Evolutionary conservation across 2,888 invertebrate species (phyloP).

Genomic region (Thalpophila matura): DNA sequence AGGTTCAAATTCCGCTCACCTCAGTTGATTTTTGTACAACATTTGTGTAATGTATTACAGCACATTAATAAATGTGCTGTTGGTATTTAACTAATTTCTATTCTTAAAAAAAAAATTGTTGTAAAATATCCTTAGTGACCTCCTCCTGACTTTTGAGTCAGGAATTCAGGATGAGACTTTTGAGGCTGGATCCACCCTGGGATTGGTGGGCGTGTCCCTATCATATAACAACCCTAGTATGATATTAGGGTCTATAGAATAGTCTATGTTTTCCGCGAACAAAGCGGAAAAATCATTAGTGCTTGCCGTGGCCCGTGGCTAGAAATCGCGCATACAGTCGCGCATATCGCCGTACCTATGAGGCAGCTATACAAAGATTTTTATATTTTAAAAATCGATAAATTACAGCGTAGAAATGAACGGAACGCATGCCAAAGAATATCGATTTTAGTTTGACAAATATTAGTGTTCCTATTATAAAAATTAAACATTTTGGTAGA

Average conservation of each 20-base stretch:
- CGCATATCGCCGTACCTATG: neutral
- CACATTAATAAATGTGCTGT: too few relatives aligned
- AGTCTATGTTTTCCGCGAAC: neutral
- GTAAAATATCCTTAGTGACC: too few relatives aligned
- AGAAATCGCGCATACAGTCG: constrained; percentile 41
- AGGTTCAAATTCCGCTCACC: too few relatives aligned
- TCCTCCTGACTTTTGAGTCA: too few relatives aligned
- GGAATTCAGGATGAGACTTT: too few relatives aligned
- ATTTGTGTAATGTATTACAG: too few relatives aligned
- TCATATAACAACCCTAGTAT: neutral
- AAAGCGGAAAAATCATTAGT: neutral
- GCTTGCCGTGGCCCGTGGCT: neutral
- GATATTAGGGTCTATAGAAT: neutral
- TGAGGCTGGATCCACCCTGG: too few relatives aligned
- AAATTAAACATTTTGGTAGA: constrained; percentile 11
- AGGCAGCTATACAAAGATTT: constrained; percentile 29
- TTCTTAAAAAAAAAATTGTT: too few relatives aligned
- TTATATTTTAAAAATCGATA: constrained; percentile 34
- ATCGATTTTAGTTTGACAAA: constrained; percentile 28
- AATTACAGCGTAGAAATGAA: constrained; percentile 9
- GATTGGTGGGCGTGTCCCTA: too few relatives aligned
- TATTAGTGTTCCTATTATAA: constrained; percentile 11
- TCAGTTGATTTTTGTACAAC: too few relatives aligned
- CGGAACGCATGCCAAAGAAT: constrained; percentile 43
- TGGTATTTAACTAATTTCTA: too few relatives aligned